A percentile compares a stretch with the other conserved stretches of the same genome.
phyloP scores from a whole-genome alignment of 2,888 invertebrate species.

The Stegophylla sp. region DNA sequence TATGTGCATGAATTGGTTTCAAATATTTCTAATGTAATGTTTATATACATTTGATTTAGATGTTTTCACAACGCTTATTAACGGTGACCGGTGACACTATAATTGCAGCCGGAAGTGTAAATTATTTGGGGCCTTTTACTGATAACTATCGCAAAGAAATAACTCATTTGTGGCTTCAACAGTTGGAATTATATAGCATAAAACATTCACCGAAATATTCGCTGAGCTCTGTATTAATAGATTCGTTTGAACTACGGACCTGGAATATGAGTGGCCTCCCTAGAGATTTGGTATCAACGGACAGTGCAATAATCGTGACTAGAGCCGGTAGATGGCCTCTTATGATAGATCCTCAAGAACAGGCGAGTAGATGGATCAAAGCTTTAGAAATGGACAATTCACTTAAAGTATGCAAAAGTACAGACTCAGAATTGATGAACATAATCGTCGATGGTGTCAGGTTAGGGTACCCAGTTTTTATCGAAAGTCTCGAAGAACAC shows the following conservation, averaged over 20 bases:
- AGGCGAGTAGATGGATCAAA: constrained; percentile 91
- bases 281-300: constrained; percentile 84
- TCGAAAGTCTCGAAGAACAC: constrained; percentile 85
- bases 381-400: constrained; percentile 82
- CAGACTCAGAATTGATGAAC: constrained; percentile 77
- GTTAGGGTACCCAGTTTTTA: constrained; percentile 76
- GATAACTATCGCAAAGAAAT: constrained; percentile 74
- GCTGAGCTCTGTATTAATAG: constrained; percentile 76
- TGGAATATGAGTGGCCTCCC: constrained; percentile 92
- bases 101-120: constrained; percentile 84
- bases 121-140: constrained; percentile 91
- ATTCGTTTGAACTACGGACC: constrained; percentile 76
- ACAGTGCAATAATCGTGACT: constrained; percentile 90
- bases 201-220: constrained; percentile 75
- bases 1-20: not conserved
- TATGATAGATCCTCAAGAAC: constrained; percentile 95
- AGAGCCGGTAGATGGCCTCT: constrained; percentile 84
- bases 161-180: constrained; percentile 73
- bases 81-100: constrained; percentile 81
- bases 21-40: not conserved
- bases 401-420: constrained; percentile 75
- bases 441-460: constrained; percentile 78
- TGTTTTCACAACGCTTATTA: constrained; percentile 20
- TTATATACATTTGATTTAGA: constrained; percentile 14
- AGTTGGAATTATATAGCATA: constrained; percentile 73